These are phyloP conservation scores for Sarcophaga subvicina DNA, from an alignment of 2,888 invertebrate genomes.

Conservation along the genomic window DNA sequence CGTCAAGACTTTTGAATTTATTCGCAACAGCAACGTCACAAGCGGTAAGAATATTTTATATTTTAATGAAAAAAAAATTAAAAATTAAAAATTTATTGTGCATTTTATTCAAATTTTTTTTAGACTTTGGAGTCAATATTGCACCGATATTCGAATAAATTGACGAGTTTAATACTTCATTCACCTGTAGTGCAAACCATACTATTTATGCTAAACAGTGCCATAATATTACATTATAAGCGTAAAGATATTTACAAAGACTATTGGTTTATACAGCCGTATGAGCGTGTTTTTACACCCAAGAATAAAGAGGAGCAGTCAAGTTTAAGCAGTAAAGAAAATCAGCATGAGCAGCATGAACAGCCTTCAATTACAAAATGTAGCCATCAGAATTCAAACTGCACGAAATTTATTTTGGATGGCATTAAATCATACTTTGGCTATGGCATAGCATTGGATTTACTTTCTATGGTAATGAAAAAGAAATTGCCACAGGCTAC, in stretches of 20 bases:
- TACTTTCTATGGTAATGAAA: constrained; percentile 69
- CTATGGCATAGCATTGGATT: constrained; percentile 74
- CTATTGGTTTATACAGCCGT: constrained; percentile 75
- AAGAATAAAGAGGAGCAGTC: not conserved
- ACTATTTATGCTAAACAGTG: constrained; percentile 76
- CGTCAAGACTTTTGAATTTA: constrained; percentile 70
- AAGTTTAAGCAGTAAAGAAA: not conserved
- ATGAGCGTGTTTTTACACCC: not conserved
- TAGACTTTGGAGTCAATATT: constrained; percentile 74
- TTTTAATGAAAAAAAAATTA: not conserved
- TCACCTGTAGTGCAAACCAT: constrained; percentile 72
- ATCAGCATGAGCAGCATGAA: not conserved
- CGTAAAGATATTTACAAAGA: constrained; percentile 69
- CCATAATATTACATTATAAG: constrained; percentile 73
- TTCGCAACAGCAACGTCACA: constrained; percentile 74
- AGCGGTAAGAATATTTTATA: constrained; percentile 68
- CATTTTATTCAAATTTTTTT: not conserved
- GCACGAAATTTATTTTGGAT: constrained; percentile 68
- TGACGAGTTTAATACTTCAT: constrained; percentile 68
- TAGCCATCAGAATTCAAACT: constrained; percentile 51
- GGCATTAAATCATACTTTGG: constrained; percentile 73
- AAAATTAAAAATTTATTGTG: not conserved
- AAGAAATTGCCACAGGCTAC: constrained; percentile 5
- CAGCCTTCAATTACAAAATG: constrained; percentile 40
- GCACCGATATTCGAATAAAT: constrained; percentile 67